Percentiles rank a stretch among this genome's conserved stretches.
phyloP scores from a whole-genome alignment of 2,113 vertebrate genomes.

The Nyctibius bracteatus region DNA sequence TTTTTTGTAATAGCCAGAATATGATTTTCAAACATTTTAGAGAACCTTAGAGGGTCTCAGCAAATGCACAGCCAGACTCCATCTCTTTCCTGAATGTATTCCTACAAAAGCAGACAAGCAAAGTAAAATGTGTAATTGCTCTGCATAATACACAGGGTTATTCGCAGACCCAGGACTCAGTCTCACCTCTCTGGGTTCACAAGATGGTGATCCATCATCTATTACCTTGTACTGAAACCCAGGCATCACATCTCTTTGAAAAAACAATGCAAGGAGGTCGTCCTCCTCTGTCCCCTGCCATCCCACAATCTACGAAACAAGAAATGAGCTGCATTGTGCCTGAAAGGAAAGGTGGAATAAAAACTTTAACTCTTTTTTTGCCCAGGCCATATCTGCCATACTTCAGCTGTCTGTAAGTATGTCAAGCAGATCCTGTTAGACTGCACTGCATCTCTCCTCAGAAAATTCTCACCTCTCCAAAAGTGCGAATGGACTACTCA shows the following conservation, averaged over 20 bases:
- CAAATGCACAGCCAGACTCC: background rate
- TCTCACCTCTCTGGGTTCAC: background rate
- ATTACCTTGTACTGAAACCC: background rate
- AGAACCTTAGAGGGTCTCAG: background rate
- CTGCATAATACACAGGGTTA: fast-evolving
- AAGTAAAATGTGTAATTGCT: background rate
- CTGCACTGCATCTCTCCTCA: background rate
- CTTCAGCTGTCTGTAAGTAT: background rate
- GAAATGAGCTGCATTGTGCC: background rate
- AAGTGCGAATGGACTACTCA: background rate
- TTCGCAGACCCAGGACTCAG: background rate
- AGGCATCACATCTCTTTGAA: background rate
- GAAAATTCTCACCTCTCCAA: background rate
- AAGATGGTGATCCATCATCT: background rate
- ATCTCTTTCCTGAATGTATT: background rate
- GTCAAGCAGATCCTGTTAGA: background rate
- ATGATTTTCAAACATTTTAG: background rate
- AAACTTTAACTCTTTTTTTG: background rate
- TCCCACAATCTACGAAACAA: background rate
- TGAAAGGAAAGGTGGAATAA: background rate
- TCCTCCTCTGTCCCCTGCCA: background rate
- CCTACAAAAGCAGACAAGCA: background rate
- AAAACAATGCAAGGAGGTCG: background rate
- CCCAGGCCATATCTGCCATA: background rate
- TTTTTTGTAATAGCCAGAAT: background rate